Evolutionary conservation across 2,797 vertebrate genomes (phyloP), one percentile per base, ranked within the genome.

Genomic region (Danio kyathit): DNA sequence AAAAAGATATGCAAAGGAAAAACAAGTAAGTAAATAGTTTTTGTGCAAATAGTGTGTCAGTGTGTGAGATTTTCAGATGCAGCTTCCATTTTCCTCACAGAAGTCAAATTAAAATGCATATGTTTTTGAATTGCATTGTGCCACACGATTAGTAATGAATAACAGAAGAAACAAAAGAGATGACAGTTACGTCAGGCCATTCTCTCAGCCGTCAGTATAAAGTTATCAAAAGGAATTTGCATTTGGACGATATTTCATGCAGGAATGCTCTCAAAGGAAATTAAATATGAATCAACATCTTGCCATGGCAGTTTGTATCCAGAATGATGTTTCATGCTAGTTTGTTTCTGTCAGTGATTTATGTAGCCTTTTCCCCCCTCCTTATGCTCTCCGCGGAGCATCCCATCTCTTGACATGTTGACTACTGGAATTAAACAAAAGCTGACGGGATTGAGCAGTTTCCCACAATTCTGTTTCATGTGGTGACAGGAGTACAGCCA

Each of bases 381-480:
- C 17, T 61, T 66, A 48, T 49, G 43, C 16, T 40, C 44, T 19
- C 61, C 51, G 64, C 29, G 51, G 60, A 81, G 48, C 64, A 16
- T 82, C 49, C 76, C 61, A 21, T 77, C 82, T 80, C 57, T 76
- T 74, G 29, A 74, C 65, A 75, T 74, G 57, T 59, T 75, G 49
- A 72, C 77, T 80, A 57, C 67, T 44, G 65, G 66, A 73, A 83
- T 86, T 67, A 83, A 69, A 76, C 79, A 82, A 82, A 82, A 74
- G 70, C 40, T 67, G 46, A 77, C 46, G 61, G 43, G 86, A 90
- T 69, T 73, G 61, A 67, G 12, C 44, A 56, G 81, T 88, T 84
- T 73, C 40, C 54, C 56, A 71, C 60, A 86, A 63, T 73, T 82
- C 76, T 75, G 67, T 84, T 87, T 85, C 82, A 73, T 80, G 54